Percentiles rank a stretch among this genome's conserved stretches.
Conservation (phyloP, 2,888 invertebrate genomes). For the Linnaemya tessellans region DNA sequence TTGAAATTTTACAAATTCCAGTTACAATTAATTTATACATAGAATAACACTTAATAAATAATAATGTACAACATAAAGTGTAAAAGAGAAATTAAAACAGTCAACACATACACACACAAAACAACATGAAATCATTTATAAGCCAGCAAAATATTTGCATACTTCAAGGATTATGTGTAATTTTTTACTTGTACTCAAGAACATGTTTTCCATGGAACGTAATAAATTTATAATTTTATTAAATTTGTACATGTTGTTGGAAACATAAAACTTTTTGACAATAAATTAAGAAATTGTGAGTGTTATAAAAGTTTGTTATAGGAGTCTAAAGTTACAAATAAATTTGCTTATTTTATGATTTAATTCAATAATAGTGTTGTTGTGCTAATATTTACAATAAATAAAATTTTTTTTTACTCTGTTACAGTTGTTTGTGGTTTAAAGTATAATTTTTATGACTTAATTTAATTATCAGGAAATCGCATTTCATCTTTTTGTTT, state of each 20-base stretch:
- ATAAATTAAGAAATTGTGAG: not conserved
- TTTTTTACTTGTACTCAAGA: not conserved
- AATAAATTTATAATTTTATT: slow-evolving; percentile 27
- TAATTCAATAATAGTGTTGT: not conserved
- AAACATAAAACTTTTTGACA: slow-evolving; percentile 22
- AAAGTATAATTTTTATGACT: not conserved
- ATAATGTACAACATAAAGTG: not conserved
- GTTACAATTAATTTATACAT: slow-evolving; percentile 5
- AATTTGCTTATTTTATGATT: not conserved
- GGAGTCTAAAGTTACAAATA: not conserved
- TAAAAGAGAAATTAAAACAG: not conserved
- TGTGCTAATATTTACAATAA: not conserved
- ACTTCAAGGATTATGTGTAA: slow-evolving; percentile 10
- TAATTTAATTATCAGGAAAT: not conserved
- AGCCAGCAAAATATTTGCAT: slow-evolving; percentile 11
- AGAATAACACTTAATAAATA: slow-evolving; percentile 10
- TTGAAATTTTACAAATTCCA: slow-evolving; percentile 11
- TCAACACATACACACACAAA: not conserved
- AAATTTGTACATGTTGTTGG: slow-evolving; percentile 16
- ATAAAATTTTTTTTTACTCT: too few relatives aligned
- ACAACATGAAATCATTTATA: slow-evolving; percentile 5
- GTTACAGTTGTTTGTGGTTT: not conserved
- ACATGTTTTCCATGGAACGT: not conserved
- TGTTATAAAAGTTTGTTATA: not conserved
- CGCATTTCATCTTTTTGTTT: not conserved